Percentiles rank a stretch among this genome's conserved stretches.
Conservation (phyloP, 1,140 invertebrate genomes). For the Hyphantria cunea region DNA sequence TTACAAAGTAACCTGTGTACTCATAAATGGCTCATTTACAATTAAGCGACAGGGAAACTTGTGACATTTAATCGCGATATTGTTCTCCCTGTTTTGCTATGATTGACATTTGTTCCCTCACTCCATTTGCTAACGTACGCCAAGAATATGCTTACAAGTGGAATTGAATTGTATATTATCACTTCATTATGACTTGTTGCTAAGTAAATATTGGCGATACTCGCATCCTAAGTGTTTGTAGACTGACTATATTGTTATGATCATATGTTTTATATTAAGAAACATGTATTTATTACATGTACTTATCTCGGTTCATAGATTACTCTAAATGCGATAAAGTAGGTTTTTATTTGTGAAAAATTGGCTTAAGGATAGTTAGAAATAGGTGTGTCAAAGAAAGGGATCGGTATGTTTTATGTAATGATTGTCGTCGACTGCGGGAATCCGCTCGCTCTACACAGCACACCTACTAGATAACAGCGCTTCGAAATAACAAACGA, state of each 20-base stretch:
- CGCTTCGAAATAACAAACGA: constrained; percentile 50
- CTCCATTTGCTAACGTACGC: constrained; percentile 10
- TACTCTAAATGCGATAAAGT: background rate
- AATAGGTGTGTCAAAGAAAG: constrained; percentile 11
- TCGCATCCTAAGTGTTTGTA: background rate
- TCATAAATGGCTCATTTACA: constrained; percentile 3
- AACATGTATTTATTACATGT: no score
- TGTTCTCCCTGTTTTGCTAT: constrained; percentile 8
- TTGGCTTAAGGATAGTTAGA: background rate
- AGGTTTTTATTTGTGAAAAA: constrained; percentile 6
- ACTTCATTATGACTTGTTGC: constrained; percentile 31
- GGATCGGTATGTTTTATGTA: constrained; percentile 41
- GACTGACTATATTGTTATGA: constrained; percentile 4
- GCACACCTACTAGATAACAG: constrained; percentile 42
- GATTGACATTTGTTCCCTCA: constrained; percentile 22
- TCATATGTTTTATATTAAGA: constrained; percentile 1
- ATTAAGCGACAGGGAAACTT: constrained; percentile 14
- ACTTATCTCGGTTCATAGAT: no score
- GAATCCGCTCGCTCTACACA: constrained; percentile 17
- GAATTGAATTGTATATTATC: constrained; percentile 25
- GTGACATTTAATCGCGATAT: constrained; percentile 2
- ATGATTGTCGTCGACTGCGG: constrained; percentile 31
- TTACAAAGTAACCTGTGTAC: background rate
- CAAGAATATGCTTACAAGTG: constrained; percentile 13
- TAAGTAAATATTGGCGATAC: constrained; percentile 27